A percentile compares a stretch with the other conserved stretches of the same genome.
These are phyloP conservation scores for Alligator mississippiensis DNA, from an alignment of 2,113 vertebrate species.

Conservation along the genomic window DNA sequence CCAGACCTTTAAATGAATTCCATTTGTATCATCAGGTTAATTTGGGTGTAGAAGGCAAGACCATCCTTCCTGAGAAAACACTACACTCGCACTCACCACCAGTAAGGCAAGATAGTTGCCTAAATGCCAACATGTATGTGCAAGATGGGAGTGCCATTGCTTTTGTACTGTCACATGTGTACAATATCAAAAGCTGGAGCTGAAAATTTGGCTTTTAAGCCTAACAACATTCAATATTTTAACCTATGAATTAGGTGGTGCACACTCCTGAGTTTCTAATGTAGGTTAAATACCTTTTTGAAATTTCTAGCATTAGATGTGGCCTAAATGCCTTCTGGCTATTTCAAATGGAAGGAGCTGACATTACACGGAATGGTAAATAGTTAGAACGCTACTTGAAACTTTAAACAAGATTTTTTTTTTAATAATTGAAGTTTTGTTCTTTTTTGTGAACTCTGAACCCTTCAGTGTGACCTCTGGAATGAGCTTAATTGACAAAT, in stretches of 20 bases:
- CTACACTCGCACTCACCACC: neutral
- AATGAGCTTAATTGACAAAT: neutral
- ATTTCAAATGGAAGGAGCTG: neutral
- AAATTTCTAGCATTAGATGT: neutral
- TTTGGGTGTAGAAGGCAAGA: neutral
- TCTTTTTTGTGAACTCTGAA: neutral
- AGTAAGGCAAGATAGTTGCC: neutral
- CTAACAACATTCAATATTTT: neutral
- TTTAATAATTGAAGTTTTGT: neutral
- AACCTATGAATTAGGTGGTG: neutral
- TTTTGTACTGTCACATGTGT: neutral
- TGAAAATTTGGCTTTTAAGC: neutral
- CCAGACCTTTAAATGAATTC: neutral
- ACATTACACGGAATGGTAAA: neutral
- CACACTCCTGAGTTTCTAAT: neutral
- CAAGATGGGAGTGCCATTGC: neutral
- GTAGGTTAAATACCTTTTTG: neutral
- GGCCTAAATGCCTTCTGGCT: too few species aligned
- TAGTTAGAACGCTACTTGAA: neutral
- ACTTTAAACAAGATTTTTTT: neutral
- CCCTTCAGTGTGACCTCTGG: neutral
- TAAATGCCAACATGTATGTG: too few species aligned
- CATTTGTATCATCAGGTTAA: fast-evolving
- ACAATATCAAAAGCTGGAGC: neutral
- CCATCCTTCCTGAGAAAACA: neutral